These are phyloP conservation scores for Strigamia maritima DNA, from an alignment of 2,888 invertebrate genomes.

Conservation along the genomic window DNA sequence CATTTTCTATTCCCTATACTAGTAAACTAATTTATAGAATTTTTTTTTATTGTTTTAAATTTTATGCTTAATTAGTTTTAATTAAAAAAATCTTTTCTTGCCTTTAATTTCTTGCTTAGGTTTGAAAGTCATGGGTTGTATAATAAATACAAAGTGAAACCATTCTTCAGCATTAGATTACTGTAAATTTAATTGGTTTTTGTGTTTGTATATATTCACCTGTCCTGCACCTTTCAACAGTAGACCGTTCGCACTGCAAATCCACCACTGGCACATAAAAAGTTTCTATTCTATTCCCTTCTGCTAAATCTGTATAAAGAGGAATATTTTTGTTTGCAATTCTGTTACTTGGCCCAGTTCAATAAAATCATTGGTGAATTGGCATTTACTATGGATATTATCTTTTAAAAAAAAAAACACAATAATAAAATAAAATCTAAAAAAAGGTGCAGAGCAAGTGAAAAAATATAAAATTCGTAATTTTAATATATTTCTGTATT, in stretches of 20 bases:
- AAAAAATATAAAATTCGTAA: not conserved
- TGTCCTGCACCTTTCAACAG: constrained; percentile 24
- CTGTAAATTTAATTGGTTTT: not conserved
- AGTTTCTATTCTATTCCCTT: not conserved
- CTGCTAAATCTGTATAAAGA: not conserved
- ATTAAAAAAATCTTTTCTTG: not conserved
- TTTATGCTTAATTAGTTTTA: not conserved
- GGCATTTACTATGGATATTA: not conserved
- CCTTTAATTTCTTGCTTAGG: not conserved
- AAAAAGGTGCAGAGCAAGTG: constrained; percentile 29
- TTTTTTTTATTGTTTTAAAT: not conserved
- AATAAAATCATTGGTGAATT: not conserved
- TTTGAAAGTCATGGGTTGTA: not conserved
- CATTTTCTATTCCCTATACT: not conserved
- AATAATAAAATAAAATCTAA: not conserved
- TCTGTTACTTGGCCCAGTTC: constrained; percentile 25
- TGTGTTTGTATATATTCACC: not conserved
- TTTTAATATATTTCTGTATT: too few species aligned
- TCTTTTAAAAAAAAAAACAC: not conserved
- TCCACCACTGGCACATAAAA: constrained; percentile 3
- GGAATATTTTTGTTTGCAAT: not conserved
- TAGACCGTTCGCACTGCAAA: not conserved
- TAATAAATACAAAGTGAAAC: not conserved
- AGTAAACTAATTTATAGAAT: not conserved
- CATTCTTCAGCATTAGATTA: not conserved